phyloP scores from a whole-genome alignment of 2,797 vertebrate species.

The Sebastes oblongus region DNA sequence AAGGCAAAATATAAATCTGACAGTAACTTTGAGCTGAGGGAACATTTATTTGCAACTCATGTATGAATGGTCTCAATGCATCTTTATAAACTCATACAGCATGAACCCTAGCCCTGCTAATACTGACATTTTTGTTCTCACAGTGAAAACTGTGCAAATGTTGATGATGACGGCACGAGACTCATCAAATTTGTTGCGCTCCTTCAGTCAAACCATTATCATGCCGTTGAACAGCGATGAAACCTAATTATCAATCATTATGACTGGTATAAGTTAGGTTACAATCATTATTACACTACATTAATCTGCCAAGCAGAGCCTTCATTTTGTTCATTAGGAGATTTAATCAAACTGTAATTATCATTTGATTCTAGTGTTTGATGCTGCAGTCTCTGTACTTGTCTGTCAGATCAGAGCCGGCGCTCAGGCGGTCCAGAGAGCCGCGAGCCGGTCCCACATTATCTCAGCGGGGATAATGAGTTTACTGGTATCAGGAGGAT shows the following conservation, averaged over 20 bases:
- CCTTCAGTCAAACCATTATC: neutral
- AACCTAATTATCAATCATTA: constrained; percentile 7
- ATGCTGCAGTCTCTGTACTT: neutral
- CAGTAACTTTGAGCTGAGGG: neutral
- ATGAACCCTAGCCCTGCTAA: no score
- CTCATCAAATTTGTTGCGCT: neutral
- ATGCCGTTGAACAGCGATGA: neutral
- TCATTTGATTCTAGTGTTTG: neutral
- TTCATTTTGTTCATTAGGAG: constrained; percentile 8
- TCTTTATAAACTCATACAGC: neutral
- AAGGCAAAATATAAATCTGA: neutral
- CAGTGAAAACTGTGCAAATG: neutral
- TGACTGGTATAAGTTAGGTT: neutral
- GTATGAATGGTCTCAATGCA: no score
- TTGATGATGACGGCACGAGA: neutral
- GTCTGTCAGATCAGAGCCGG: constrained; percentile 12
- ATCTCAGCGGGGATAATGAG: constrained; percentile 57
- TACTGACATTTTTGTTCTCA: neutral
- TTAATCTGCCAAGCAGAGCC: constrained; percentile 11
- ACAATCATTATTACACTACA: neutral
- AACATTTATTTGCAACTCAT: neutral
- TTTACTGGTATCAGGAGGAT: constrained; percentile 55
- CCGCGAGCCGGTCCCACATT: constrained; percentile 72
- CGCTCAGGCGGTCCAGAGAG: constrained; percentile 59
- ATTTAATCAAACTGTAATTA: constrained; percentile 39